Base-by-base conservation (phyloP, 2,797 vertebrate genomes). In the Heteromormyrus szaboi region DNA sequence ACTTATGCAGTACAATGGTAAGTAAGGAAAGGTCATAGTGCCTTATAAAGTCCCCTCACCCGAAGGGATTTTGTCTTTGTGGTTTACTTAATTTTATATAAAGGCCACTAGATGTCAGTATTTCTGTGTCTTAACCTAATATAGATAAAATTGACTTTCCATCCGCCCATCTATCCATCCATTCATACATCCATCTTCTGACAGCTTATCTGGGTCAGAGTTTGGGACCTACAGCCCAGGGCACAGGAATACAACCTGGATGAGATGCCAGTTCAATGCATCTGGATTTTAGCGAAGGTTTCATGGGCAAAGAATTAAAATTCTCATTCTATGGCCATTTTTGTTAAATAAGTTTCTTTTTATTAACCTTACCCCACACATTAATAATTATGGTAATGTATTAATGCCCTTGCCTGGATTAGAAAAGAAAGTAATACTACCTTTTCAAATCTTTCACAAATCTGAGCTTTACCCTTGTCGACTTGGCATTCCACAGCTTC, bases 71-170 rank as follows among this genome's bases (percentile, higher is more conserved):
- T 84, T 50, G 72, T 50, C 81, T 33, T 56, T 29, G 11, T 2
- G 4, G 50, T 53, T 51, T 54, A 19, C 3, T 3, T 54, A 22
- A 22, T 11, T 87, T 59, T 22, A 53, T 2, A n/a, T n/a, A 41
- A 9, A 33, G 41, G 33, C 91, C 95, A 93, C 92, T 72, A 91
- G 94, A 91, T 94, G 94, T 89, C 92, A 83, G 86, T 92, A 86
- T 90, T 44, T 37, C 44, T 37, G 33, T 56, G 50, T 22, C 14
- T 44, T 72, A 59, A 25, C n/a, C 46, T 7, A 54, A 29, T 44
- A 14, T 3, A 81, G 25, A 11, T 50, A 11, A 12, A 4, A 44
- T 62, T 88, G 1, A 25, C 46, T 44, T 19, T 25, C 83, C 17
- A 46, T 46, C 37, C 6, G 4, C 37, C 72, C 37, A 76, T 76